phyloP scores from a whole-genome alignment of 2,888 invertebrate genomes.

The Eupithecia insigniata region DNA sequence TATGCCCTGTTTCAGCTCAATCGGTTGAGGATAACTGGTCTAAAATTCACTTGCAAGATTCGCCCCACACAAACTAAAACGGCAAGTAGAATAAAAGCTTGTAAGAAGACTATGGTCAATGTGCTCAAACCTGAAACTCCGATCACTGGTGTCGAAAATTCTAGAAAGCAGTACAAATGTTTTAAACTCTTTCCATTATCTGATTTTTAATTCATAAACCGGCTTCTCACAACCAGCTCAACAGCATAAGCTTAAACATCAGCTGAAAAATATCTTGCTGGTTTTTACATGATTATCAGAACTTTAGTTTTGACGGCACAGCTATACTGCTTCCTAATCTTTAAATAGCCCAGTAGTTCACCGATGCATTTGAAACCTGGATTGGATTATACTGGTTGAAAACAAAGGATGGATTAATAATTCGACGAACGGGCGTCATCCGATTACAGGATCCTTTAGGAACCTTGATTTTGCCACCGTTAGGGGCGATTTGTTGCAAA shows the following conservation, averaged over 20 bases:
- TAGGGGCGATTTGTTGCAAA: constrained; percentile 18
- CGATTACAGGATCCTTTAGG: constrained; percentile 35
- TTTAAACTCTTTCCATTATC: neutral
- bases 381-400: constrained; percentile 35
- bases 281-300: constrained; percentile 19
- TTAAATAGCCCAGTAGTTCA: constrained; percentile 26
- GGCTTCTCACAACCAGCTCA: constrained; percentile 21
- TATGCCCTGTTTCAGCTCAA: too few relatives aligned
- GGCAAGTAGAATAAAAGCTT: too few relatives aligned
- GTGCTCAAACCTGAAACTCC: neutral
- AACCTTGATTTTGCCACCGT: constrained; percentile 23
- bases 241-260: constrained; percentile 19
- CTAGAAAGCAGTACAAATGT: neutral
- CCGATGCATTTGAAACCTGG: constrained; percentile 26
- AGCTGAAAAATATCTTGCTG: constrained; percentile 9
- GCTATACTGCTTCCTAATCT: neutral
- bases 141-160: neutral
- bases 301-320: constrained; percentile 1
- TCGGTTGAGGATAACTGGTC: too few relatives aligned
- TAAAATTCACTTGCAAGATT: too few relatives aligned
- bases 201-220: constrained; percentile 10
- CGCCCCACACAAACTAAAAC: too few relatives aligned
- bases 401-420: constrained; percentile 41
- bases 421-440: constrained; percentile 35
- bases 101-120: too few relatives aligned